These are phyloP conservation scores for Caenorhabditis sp. DNA, from an alignment of 2,888 invertebrate genomes.

Conservation along the genomic window DNA sequence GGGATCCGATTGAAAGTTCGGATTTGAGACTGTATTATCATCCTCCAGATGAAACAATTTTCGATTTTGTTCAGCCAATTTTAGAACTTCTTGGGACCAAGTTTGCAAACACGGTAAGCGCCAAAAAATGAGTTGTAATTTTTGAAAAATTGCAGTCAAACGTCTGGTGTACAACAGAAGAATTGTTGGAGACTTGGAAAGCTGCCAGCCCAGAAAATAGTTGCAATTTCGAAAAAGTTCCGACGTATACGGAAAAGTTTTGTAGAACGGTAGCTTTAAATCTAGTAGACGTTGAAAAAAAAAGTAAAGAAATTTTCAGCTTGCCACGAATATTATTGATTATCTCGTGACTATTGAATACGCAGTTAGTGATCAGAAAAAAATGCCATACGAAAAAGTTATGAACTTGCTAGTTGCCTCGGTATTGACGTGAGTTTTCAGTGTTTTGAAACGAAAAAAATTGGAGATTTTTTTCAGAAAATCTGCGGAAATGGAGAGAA, in stretches of 20 bases:
- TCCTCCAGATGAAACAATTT: not conserved
- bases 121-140: too few relatives aligned
- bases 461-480: too few relatives aligned
- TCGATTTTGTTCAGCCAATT: slow-evolving; percentile 23
- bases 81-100: slow-evolving; percentile 21
- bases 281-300: not conserved
- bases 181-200: slow-evolving; percentile 16
- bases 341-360: not conserved
- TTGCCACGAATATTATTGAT: slow-evolving; percentile 4
- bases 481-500: not conserved
- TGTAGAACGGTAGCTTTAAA: not conserved
- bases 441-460: not conserved
- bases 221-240: slow-evolving; percentile 4
- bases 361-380: not conserved
- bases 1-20: not conserved
- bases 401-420: not conserved
- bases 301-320: slow-evolving; percentile 5
- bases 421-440: not conserved
- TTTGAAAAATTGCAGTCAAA: slow-evolving; percentile 11
- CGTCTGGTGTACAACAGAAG: slow-evolving; percentile 9
- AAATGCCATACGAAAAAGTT: not conserved
- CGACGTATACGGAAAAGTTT: slow-evolving; percentile 12
- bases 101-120: slow-evolving; percentile 18
- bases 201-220: not conserved
- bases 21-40: not conserved